Evolutionary conservation across 2,797 vertebrate species (phyloP), one percentile per base, ranked within the genome.

Genomic region (Sebastolobus alascanus): DNA sequence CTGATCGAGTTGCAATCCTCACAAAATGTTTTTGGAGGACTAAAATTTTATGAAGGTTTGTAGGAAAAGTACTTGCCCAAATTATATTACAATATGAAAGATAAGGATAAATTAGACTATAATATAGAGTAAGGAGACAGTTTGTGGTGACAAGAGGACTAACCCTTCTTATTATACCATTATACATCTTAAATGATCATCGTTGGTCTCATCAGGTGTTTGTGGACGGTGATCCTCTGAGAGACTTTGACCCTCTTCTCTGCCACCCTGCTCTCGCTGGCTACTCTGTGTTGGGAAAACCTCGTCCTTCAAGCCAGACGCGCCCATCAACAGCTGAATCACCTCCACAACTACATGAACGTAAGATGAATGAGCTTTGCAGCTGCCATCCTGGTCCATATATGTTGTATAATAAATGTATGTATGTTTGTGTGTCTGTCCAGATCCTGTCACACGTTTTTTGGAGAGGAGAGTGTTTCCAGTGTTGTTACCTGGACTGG

Each of bases 391-490:
- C 13, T 29, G 4, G 20, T 61, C 6, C 6, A 6, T 37, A 37
- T 2, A 1, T 68, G 2, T 6, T 12, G 54, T 54, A 37, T 10
- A 50, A 50, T 50, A 4, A 12, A n/a, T n/a, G n/a, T n/a, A 50
- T 75, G 4, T 25, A 1, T 75, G 8, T 77, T 58, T 76, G 5
- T 80, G 56, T 85, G 1, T 77, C 55, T 79, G 8, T 74, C 29
- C 93, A 99, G 98, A 94, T 94, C 92, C 96, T 76, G 88, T 95
- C 73, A 88, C 2, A 9, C 70, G 82, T 27, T 97, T 94, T 79
- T 75, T 99, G 65, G 96, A 98, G 87, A 88, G 75, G 60, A 94
- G 63, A 35, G 69, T 99, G 85, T 97, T 98, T 84, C 97, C 97
- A 11, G 92, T 97, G 58, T 93, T 99, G 83, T 66, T 98, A 12